Conservation (phyloP, 1,140 invertebrate genomes). For the Pollicipes pollicipes region DNA sequence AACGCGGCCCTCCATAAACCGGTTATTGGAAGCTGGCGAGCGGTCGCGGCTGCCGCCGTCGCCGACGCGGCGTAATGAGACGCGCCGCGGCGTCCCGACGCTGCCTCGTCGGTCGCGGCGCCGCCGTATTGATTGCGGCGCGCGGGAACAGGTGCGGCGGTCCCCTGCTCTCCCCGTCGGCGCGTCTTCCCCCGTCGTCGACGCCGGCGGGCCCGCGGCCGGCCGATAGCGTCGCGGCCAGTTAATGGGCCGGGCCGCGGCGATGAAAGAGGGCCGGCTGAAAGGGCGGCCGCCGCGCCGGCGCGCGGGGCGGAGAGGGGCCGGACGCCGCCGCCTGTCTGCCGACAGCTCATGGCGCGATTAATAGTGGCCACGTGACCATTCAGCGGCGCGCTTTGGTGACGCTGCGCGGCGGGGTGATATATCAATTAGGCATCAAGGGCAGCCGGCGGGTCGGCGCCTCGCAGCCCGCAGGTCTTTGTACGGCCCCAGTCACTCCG, state of each 20-base stretch:
- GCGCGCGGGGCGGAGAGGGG: too few relatives aligned
- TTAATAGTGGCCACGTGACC: background rate
- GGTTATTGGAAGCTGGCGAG: background rate
- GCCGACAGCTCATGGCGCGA: background rate
- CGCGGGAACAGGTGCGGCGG: background rate
- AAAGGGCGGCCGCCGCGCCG: too few relatives aligned
- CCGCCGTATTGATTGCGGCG: background rate
- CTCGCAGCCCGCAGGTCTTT: too few relatives aligned
- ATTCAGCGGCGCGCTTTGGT: background rate
- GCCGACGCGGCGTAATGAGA: background rate
- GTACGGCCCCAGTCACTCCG: too few relatives aligned
- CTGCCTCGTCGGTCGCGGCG: background rate
- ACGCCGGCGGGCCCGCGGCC: too few relatives aligned
- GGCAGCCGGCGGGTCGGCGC: too few relatives aligned
- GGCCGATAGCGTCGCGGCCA: background rate
- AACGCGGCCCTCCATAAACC: too few relatives aligned
- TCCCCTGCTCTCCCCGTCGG: too few relatives aligned
- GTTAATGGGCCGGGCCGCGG: background rate
- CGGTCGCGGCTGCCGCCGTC: too few relatives aligned
- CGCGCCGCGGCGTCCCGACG: too few relatives aligned
- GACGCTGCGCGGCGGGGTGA: background rate
- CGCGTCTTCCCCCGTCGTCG: too few relatives aligned
- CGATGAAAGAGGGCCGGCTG: background rate
- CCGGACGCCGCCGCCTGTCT: too few relatives aligned
- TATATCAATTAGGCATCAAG: conserved; percentile 2